Evolutionary conservation across 2,113 vertebrate genomes (phyloP).

Genomic region (Anguilla rostrata): DNA sequence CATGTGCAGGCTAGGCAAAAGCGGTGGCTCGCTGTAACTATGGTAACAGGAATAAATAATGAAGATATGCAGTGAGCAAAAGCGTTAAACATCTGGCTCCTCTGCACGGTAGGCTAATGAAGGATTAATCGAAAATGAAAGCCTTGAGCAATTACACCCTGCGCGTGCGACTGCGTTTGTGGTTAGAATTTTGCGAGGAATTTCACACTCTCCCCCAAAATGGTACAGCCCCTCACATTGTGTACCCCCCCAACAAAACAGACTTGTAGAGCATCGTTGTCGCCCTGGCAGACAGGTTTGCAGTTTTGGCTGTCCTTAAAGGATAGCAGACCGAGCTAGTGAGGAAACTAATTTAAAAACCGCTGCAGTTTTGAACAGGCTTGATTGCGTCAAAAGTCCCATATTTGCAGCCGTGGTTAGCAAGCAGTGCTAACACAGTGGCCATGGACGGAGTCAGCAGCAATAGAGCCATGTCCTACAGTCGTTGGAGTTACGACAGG

Average conservation of each 20-base stretch:
- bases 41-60: slow-evolving; percentile 19
- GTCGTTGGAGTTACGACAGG: slow-evolving; percentile 82
- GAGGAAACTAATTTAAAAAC: neutral
- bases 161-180: neutral
- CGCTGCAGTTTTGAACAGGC: neutral
- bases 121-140: neutral
- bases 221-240: slow-evolving; percentile 57
- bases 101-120: neutral
- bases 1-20: neutral
- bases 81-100: neutral
- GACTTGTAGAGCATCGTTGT: neutral
- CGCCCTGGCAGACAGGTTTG: neutral
- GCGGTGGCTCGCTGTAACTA: neutral
- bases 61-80: neutral
- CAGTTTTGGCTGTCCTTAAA: neutral
- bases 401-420: neutral
- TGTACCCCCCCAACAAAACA: slow-evolving; percentile 28
- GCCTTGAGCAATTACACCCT: neutral
- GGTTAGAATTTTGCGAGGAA: neutral
- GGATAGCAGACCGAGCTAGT: neutral
- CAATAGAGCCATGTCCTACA: slow-evolving; percentile 79
- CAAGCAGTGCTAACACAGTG: neutral
- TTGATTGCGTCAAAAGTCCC: neutral
- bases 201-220: slow-evolving; percentile 25
- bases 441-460: slow-evolving; percentile 69